Evolutionary conservation across 2,797 vertebrate genomes (phyloP), one percentile per base, ranked within the genome.

Genomic region (Xenentodon cancila): DNA sequence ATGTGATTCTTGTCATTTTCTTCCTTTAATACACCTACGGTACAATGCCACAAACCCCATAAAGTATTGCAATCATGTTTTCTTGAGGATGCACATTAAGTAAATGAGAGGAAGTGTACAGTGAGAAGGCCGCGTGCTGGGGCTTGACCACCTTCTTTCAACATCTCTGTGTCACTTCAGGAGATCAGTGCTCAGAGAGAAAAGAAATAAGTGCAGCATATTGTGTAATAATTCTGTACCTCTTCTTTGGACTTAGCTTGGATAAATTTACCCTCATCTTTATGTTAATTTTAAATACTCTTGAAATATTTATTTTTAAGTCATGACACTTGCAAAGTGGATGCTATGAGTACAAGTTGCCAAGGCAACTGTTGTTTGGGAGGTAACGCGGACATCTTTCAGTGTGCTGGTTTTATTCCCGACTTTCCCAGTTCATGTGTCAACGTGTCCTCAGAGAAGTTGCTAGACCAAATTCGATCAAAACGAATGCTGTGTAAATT

Each of bases 41-140:
- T 17, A 65, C 51, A 70, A 21, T 17, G 45, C 20, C 54, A 48
- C 25, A 12, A 40, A 18, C 25, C 27, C 21, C 59, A 52, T 37
- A 5, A 13, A 43, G n/a, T 52, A 20, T 59, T 60, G 52, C 59
- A 50, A 71, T 79, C 43, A 58, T 44, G 51, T 59, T 72, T 73
- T 77, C 42, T 37, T 37, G 34, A 37, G 11, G 34, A 37, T 37
- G 9, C 34, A 53, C 62, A 78, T 82, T 69, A 84, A 69, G 55
- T 65, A 73, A 83, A 84, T 77, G 63, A 79, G 72, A 49, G 47
- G 44, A 43, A 27, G 9, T 27, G 16, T 18, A 20, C n/a, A 61
- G 54, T 59, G 37, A 75, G 48, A 59, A 57, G 43, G 9, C 11
- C 34, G 30, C 48, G 40, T 34, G 21, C 52, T 45, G 0, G 22